Conservation (phyloP, 2,797 vertebrate genomes). For the Artibeus lituratus region DNA sequence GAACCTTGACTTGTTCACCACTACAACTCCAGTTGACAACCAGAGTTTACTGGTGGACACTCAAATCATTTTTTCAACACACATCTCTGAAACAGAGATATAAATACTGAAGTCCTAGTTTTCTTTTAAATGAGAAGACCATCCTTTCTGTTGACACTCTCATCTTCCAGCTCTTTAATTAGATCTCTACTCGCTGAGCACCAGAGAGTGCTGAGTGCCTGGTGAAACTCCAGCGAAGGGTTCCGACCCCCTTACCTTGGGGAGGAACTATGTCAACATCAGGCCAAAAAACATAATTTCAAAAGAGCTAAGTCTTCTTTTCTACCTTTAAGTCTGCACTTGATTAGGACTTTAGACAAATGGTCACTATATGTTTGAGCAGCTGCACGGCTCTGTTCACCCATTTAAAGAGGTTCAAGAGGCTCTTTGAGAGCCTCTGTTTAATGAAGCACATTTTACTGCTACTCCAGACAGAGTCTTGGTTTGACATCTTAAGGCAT, state of each 20-base stretch:
- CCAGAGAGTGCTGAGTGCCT: not conserved
- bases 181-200: not conserved
- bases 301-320: not conserved
- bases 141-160: not conserved
- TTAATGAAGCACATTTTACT: conserved; percentile 7
- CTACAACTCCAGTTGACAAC: not conserved
- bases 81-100: not conserved
- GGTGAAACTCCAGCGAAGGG: not conserved
- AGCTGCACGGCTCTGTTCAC: not conserved
- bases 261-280: not conserved
- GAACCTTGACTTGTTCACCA: not conserved
- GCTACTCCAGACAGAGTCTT: not conserved
- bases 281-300: not conserved
- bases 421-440: not conserved
- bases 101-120: not conserved
- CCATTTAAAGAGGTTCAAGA: not conserved
- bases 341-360: not conserved
- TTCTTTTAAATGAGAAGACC: not conserved
- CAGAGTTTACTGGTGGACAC: not conserved
- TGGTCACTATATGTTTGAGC: not conserved
- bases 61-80: not conserved
- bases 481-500: conserved; percentile 13
- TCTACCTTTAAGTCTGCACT: not conserved
- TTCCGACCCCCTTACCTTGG: not conserved
- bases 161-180: conserved; percentile 23